Percentiles rank a stretch among this genome's conserved stretches.
Conservation (phyloP, 1,140 invertebrate species). For the Musca vetustissima region DNA sequence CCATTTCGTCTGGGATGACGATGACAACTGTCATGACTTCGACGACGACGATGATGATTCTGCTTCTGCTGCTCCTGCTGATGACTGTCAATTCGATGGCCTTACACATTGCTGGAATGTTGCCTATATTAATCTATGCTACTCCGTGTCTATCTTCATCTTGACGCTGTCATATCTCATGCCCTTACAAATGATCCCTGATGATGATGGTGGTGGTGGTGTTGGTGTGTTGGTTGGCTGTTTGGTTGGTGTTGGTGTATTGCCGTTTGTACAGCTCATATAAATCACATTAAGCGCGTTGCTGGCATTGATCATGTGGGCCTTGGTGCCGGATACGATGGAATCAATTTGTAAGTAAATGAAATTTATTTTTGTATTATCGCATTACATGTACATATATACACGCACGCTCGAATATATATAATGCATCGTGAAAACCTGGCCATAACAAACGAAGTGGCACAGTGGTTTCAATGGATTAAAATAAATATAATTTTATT, state of each 20-base stretch:
- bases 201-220: neutral
- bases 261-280: slow-evolving; percentile 70
- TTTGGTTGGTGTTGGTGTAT: neutral
- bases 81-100: slow-evolving; percentile 11
- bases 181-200: too few relatives aligned
- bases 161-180: too few relatives aligned
- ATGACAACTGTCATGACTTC: slow-evolving; percentile 4
- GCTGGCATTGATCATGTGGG: slow-evolving; percentile 88
- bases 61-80: slow-evolving; percentile 32
- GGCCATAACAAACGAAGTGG: too few relatives aligned
- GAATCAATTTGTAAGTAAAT: slow-evolving; percentile 85
- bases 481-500: too few relatives aligned
- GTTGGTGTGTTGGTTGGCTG: too few relatives aligned
- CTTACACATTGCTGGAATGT: neutral
- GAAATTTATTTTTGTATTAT: slow-evolving; percentile 12
- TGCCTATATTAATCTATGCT: slow-evolving; percentile 7
- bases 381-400: neutral
- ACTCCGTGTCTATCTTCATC: neutral
- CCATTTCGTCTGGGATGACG: neutral
- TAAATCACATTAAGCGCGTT: slow-evolving; percentile 87
- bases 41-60: neutral
- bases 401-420: too few relatives aligned
- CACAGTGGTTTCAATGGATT: too few relatives aligned
- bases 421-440: too few relatives aligned
- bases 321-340: slow-evolving; percentile 84